A percentile compares a stretch with the other conserved stretches of the same genome.
These are phyloP conservation scores for Lytechinus variegatus DNA, from an alignment of 35 echinoderm and acorn worm species.

Conservation along the genomic window DNA sequence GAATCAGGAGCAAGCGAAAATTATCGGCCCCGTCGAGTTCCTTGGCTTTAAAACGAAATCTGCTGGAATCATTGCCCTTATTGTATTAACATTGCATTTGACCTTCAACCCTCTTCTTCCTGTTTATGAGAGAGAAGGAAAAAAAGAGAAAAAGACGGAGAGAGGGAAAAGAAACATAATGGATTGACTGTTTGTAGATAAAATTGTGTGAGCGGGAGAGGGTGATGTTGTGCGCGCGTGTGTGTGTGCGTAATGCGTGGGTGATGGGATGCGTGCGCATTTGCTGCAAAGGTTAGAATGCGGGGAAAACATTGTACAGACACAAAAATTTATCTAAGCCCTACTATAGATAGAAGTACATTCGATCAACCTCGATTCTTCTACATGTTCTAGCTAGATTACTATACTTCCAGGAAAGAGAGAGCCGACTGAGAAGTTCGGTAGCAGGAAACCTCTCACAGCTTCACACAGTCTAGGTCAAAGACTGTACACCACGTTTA, in stretches of 20 bases:
- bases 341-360: not conserved
- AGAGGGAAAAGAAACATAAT: too few relatives aligned
- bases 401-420: not conserved
- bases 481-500: slow-evolving; percentile 47
- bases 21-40: not conserved
- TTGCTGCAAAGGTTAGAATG: not conserved
- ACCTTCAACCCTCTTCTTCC: not conserved
- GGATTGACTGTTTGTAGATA: too few relatives aligned
- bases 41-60: not conserved
- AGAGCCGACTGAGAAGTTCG: not conserved
- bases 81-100: not conserved
- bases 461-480: not conserved
- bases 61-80: not conserved
- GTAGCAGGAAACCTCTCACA: not conserved
- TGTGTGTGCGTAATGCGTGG: not conserved
- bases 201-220: too few relatives aligned
- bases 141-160: too few relatives aligned
- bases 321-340: not conserved
- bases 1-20: too few relatives aligned
- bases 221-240: not conserved
- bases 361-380: not conserved
- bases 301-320: not conserved
- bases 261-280: not conserved
- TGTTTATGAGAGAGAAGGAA: too few relatives aligned
- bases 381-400: not conserved